Evolutionary conservation across 2,888 invertebrate genomes (phyloP), one percentile per base, ranked within the genome.

Genomic region (Beris chalybata): DNA sequence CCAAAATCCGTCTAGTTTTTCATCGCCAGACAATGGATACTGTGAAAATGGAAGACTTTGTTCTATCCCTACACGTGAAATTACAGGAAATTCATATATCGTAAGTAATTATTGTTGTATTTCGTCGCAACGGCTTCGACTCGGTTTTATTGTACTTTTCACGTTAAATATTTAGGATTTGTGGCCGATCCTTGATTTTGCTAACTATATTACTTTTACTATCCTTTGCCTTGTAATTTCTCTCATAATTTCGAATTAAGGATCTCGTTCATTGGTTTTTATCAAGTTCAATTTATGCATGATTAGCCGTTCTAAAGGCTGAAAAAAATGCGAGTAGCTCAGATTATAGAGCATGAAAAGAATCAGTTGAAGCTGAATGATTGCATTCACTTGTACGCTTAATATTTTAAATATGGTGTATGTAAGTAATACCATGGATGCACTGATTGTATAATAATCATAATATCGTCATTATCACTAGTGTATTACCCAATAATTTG

Each of bases 41-140:
- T 76, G 87, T 76, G 87, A 88, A 81, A 79, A 86, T 68, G 88
- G 88, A 67, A 82, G 84, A 38, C 82, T 87, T 65, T 87, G 87
- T 71, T 83, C 84, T 54, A 83, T 83, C 66, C 85, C 85, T 63
- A 79, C 81, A 68, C 82, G 84, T 45, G 84, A 84, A 75, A 65
- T 74, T 4, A 72, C 73, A 31, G 73, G 72, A 45, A 73, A 73
- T 67, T 67, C 73, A 0, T 71, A 70, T 67, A 68, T 73, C 59
- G 85, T 86, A 53, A 85, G 84, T 75, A 79, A 22, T 22, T 22
- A 22, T 22, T 86, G 12, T 44, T 4, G 56, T 48, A 15, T 47
- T 67, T 32, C 29, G 31, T 9, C 3, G 9, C 15, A 15, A 50
- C 4, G 13, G n/a, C 44, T 2, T 12, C 6, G 15, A 5, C 6